phyloP scores from a whole-genome alignment of 2,113 vertebrate genomes.

The Lasiurus cinereus region DNA sequence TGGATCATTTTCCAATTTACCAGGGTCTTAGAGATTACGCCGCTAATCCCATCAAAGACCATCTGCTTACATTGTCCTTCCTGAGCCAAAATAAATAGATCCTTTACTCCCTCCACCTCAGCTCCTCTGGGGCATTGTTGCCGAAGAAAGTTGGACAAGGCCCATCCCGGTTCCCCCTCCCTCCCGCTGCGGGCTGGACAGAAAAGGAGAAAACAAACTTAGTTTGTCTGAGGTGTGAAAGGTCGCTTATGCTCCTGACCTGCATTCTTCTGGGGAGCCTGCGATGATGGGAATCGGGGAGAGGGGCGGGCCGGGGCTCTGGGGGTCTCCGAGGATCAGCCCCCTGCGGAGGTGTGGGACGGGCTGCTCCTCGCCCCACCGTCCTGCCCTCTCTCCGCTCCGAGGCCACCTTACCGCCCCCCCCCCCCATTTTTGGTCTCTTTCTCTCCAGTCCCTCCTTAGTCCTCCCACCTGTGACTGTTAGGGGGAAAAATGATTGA shows the following conservation, averaged over 20 bases:
- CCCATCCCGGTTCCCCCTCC: slow-evolving; percentile 76
- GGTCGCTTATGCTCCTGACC: slow-evolving; percentile 77
- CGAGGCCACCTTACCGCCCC: slow-evolving; percentile 20
- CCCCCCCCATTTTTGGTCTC: not conserved
- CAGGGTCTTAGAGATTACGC: slow-evolving; percentile 85
- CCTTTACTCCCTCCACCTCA: slow-evolving; percentile 83
- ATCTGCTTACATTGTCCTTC: slow-evolving; percentile 85
- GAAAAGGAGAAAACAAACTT: slow-evolving; percentile 84
- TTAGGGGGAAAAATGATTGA: not conserved
- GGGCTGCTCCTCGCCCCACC: not conserved
- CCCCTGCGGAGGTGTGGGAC: slow-evolving; percentile 67
- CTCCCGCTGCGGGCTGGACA: slow-evolving; percentile 77
- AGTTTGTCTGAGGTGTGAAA: slow-evolving; percentile 84
- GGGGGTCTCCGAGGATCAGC: slow-evolving; percentile 73
- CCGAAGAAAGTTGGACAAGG: slow-evolving; percentile 80
- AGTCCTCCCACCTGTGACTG: slow-evolving; percentile 49
- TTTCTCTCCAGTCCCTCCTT: slow-evolving; percentile 12
- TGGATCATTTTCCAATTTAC: slow-evolving; percentile 87
- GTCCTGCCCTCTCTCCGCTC: slow-evolving; percentile 50
- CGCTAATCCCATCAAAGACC: slow-evolving; percentile 86
- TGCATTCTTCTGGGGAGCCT: slow-evolving; percentile 72
- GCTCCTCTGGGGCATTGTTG: slow-evolving; percentile 78
- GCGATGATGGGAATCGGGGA: slow-evolving; percentile 77
- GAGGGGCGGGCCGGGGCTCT: slow-evolving; percentile 69
- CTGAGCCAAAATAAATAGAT: slow-evolving; percentile 85